phyloP scores from a whole-genome alignment of 1,140 invertebrate genomes.

The Temnothorax nylanderi region DNA sequence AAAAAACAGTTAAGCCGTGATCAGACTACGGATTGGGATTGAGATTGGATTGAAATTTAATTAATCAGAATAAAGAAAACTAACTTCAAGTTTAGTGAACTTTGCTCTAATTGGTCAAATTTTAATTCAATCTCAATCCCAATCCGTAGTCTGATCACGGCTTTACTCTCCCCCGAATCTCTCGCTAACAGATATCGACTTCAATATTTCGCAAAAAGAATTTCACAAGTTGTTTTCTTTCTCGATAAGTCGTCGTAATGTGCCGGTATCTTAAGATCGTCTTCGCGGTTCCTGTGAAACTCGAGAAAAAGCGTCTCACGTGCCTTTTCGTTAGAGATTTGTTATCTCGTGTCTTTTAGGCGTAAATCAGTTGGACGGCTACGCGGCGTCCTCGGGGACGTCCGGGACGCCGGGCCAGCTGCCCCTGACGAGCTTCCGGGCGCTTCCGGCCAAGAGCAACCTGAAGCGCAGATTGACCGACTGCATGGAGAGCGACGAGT shows the following conservation, averaged over 20 bases:
- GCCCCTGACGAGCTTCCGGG: constrained; percentile 60
- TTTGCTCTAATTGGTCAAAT: too few relatives aligned
- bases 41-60: too few relatives aligned
- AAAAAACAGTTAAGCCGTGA: too few relatives aligned
- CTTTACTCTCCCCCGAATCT: neutral
- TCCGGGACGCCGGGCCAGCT: constrained; percentile 56
- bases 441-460: constrained; percentile 85
- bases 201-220: neutral
- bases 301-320: neutral
- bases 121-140: too few relatives aligned
- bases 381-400: constrained; percentile 57
- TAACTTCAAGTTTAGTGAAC: too few relatives aligned
- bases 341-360: constrained; percentile 57
- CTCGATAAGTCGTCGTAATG: neutral
- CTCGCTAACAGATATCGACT: neutral
- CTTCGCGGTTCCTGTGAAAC: neutral
- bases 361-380: constrained; percentile 72
- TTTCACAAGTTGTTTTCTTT: neutral
- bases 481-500: constrained; percentile 81
- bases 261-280: neutral
- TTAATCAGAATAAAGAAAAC: too few relatives aligned
- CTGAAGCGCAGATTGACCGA: constrained; percentile 85
- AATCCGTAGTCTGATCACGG: too few relatives aligned
- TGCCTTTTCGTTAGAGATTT: neutral
- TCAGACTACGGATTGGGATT: too few relatives aligned